Conservation (phyloP, 2,888 invertebrate species). For the Epistrophella euchroma region DNA sequence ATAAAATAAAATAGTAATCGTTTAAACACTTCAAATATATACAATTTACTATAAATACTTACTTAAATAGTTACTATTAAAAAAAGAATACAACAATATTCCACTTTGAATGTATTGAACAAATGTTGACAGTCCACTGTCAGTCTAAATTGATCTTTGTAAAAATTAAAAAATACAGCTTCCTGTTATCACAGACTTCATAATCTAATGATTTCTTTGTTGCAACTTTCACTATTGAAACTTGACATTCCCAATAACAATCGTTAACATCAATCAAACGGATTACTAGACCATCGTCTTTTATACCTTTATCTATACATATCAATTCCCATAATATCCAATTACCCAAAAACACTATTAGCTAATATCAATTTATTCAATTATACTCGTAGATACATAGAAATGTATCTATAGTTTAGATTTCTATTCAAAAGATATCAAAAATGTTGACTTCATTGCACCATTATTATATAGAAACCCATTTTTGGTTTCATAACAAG, state of each 20-base stretch:
- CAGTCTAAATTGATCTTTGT: no score
- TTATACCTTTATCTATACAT: neutral
- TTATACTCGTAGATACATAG: conserved; percentile 12
- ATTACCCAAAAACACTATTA: conserved; percentile 57
- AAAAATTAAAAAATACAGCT: neutral
- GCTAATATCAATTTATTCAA: conserved; percentile 59
- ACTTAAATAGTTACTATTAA: no score
- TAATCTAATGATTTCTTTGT: conserved; percentile 1
- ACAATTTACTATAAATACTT: no score
- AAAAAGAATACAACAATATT: no score
- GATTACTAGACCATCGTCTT: conserved; percentile 14
- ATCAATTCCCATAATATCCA: conserved; percentile 27
- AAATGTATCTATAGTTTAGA: conserved; percentile 4
- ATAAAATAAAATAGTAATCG: no score
- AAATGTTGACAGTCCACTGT: no score
- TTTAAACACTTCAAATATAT: no score
- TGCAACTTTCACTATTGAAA: neutral
- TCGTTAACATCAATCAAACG: conserved; percentile 22
- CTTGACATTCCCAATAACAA: neutral
- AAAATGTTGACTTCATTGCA: conserved; percentile 53
- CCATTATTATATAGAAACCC: neutral
- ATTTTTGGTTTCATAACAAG: conserved; percentile 51
- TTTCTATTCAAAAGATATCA: conserved; percentile 28
- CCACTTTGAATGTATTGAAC: no score
- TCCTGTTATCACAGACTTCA: neutral